Conservation (phyloP, 2,888 invertebrate genomes). For the Luperina testacea region DNA sequence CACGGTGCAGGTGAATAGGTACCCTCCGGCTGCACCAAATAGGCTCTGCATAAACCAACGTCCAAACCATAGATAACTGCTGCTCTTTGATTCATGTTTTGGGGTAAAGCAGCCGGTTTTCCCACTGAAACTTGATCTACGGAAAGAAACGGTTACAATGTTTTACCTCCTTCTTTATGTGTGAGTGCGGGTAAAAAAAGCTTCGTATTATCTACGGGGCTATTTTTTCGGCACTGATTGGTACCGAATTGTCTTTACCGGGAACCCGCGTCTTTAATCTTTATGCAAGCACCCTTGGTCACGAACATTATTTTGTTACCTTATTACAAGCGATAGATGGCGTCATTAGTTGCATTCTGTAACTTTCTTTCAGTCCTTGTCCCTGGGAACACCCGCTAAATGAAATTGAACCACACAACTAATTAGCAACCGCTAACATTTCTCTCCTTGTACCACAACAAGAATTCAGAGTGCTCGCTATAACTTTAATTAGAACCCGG, state of each 20-base stretch:
- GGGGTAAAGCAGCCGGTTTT: neutral
- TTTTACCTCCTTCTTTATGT: too few relatives aligned
- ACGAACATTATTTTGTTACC: neutral
- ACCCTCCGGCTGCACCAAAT: too few relatives aligned
- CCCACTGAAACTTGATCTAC: neutral
- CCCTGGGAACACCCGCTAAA: too few relatives aligned
- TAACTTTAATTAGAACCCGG: slow-evolving; percentile 85
- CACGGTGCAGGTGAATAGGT: neutral
- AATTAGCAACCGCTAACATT: slow-evolving; percentile 54
- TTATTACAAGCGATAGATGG: neutral
- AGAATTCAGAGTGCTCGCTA: slow-evolving; percentile 74
- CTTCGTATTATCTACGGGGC: too few relatives aligned
- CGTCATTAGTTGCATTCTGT: neutral
- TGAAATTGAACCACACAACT: slow-evolving; percentile 2
- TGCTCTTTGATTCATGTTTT: neutral
- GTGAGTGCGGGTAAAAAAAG: neutral
- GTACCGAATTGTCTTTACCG: neutral
- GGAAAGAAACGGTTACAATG: neutral
- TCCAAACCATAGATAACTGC: neutral
- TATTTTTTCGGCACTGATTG: neutral
- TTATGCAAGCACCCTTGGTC: neutral
- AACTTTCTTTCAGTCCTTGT: neutral
- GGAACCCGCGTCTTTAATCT: neutral
- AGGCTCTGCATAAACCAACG: neutral
- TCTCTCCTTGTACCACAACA: slow-evolving; percentile 63